These are phyloP conservation scores for Daptonema setosum DNA, from an alignment of 2,888 invertebrate genomes.

Conservation along the genomic window DNA sequence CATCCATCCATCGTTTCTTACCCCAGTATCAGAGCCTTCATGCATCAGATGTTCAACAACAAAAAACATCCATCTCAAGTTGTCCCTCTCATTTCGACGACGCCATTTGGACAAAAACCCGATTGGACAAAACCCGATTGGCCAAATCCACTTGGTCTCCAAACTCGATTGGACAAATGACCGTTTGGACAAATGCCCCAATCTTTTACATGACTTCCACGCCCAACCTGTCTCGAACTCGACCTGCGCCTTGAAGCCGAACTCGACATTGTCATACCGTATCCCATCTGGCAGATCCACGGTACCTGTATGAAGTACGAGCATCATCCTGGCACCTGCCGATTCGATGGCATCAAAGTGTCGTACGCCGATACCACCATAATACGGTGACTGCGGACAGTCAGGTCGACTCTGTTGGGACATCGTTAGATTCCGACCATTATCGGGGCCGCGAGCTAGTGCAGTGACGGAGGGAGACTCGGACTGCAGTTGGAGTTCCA, in stretches of 20 bases:
- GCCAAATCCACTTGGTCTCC: too few relatives aligned
- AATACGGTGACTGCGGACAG: neutral
- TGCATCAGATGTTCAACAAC: too few relatives aligned
- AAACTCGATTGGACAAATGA: too few relatives aligned
- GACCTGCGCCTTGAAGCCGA: constrained; percentile 30
- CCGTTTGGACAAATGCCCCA: too few relatives aligned
- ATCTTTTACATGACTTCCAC: too few relatives aligned
- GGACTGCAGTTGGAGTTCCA: neutral
- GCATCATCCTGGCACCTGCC: constrained; percentile 26
- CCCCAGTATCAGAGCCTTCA: too few relatives aligned
- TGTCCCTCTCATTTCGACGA: too few relatives aligned
- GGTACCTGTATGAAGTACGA: constrained; percentile 28
- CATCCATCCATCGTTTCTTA: too few relatives aligned
- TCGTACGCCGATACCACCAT: neutral
- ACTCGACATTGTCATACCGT: constrained; percentile 10
- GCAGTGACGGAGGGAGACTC: neutral
- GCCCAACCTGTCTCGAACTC: constrained; percentile 33
- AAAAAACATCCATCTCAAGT: too few relatives aligned
- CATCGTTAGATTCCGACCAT: too few relatives aligned
- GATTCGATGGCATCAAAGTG: constrained; percentile 10
- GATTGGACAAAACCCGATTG: too few relatives aligned
- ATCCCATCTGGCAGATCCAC: constrained; percentile 16
- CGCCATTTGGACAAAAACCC: too few relatives aligned
- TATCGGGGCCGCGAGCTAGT: neutral
- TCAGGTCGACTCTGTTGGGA: constrained; percentile 19